Conservation (phyloP, 2,797 vertebrate species). For the Phylloscopus collybita region DNA sequence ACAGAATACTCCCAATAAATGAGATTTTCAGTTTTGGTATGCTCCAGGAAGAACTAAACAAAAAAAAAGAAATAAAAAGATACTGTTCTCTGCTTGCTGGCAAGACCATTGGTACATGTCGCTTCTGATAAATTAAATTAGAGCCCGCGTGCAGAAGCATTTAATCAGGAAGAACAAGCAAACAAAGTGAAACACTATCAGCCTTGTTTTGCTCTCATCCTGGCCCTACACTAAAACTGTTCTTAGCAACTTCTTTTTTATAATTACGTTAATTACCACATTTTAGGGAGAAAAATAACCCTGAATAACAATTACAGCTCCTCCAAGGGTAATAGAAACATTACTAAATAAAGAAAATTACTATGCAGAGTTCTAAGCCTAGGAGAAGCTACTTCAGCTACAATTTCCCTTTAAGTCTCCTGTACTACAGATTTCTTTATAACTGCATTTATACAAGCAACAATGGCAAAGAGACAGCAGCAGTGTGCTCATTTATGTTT, state of each 20-base stretch:
- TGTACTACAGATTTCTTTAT: not conserved
- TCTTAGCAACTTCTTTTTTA: slow-evolving; percentile 34
- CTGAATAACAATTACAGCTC: not conserved
- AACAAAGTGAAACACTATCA: slow-evolving; percentile 40
- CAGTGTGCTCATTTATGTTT: not conserved
- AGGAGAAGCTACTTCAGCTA: not conserved
- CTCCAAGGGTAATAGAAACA: not conserved
- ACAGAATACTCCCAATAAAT: slow-evolving; percentile 12
- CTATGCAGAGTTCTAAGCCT: not conserved
- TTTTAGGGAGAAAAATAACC: slow-evolving; percentile 25
- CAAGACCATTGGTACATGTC: slow-evolving; percentile 30
- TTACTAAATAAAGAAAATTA: not conserved
- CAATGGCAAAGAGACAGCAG: not conserved
- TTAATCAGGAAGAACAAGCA: slow-evolving; percentile 45
- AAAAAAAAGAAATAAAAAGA: not conserved
- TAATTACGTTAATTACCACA: slow-evolving; percentile 30
- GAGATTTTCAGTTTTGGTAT: not conserved
- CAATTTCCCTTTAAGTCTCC: not conserved
- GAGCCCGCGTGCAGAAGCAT: slow-evolving; percentile 41
- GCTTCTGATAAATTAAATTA: slow-evolving; percentile 65
- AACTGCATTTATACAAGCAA: not conserved
- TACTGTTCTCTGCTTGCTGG: slow-evolving; percentile 22
- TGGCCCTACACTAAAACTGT: not conserved
- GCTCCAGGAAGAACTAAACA: not conserved
- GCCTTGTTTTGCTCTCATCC: slow-evolving; percentile 28